Base-by-base conservation (phyloP, 2,113 vertebrate genomes). In the Sturnus vulgaris region DNA sequence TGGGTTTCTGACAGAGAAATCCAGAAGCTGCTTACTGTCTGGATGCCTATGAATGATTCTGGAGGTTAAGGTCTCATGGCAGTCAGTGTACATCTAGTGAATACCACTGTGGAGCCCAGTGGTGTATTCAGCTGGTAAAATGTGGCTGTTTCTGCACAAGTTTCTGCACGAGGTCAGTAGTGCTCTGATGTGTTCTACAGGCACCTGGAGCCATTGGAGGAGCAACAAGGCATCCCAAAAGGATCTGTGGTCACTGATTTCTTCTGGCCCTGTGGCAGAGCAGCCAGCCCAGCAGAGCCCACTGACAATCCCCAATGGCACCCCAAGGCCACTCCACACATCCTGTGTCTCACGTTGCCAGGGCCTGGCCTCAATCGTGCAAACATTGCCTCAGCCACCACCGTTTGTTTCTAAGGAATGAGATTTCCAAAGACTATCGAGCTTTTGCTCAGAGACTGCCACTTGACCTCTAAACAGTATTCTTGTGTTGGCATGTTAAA, bases 191-290 rank as follows among this genome's bases (percentile, higher is more conserved):
- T n/a, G 52, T 64, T 30, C 37, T 79, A n/a, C 28, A 16, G 44
- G 61, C 27, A 66, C 10, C 30, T 12, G 8, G 33, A 60, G 27
- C 7, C 1, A 10, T 5, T 5, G 2, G 35, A 71, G 56, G 7
- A 21, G 15, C 39, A 73, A 19, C 7, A 8, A 59, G 27, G 52
- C 17, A 8, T 82, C 69, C 53, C 65, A 71, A 27, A 12, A 61
- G 69, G 37, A 12, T 28, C 22, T 1, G 0, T 10, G 37, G 44
- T 21, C 56, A 59, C 37, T 1, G 0, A 21, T 70, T 10, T 63
- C 31, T 31, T 70, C 8, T 7, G n/a, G 39, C 15, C 12, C 19
- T 13, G 13, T 31, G 17, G 17, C 57, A 76, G 6, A 61, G 30
- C 57, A 57, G 16, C 27, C 46, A 65, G 82, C 28, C 33, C 59